Conservation (phyloP, 2,888 invertebrate species). For the Tenthredo distinguenda region DNA sequence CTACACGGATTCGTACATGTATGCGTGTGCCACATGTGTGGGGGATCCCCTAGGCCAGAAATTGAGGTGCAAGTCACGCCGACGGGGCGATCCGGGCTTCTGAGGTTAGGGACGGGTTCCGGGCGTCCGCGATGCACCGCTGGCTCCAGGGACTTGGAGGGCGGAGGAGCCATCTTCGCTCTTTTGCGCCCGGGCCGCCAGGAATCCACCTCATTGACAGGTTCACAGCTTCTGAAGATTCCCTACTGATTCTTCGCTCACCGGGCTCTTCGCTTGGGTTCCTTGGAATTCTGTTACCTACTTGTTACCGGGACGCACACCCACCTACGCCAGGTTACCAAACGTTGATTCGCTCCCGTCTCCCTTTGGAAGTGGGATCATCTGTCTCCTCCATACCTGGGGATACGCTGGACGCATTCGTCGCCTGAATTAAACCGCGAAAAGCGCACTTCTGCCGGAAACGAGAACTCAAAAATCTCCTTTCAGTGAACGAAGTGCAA, state of each 20-base stretch:
- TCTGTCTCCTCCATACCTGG: neutral
- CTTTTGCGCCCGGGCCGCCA: conserved; percentile 63
- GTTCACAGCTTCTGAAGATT: conserved; percentile 70
- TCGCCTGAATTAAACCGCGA: neutral
- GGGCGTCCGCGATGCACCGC: conserved; percentile 29
- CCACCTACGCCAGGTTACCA: conserved; percentile 18
- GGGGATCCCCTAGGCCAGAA: conserved; percentile 29
- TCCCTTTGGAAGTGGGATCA: neutral
- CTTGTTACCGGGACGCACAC: conserved; percentile 12
- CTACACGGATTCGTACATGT: neutral
- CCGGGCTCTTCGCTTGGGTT: conserved; percentile 11
- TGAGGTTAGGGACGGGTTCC: conserved; percentile 58
- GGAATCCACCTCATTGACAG: conserved; percentile 72
- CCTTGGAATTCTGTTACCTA: conserved; percentile 26
- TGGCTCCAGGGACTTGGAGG: conserved; percentile 53
- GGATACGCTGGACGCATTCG: neutral
- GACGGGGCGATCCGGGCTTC: conserved; percentile 63
- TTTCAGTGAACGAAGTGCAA: neutral
- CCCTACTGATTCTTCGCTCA: conserved; percentile 57
- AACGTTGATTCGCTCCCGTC: neutral
- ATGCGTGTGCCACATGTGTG: neutral
- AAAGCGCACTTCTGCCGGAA: neutral
- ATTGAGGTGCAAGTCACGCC: conserved; percentile 72
- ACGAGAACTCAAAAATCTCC: neutral
- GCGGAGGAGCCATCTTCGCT: conserved; percentile 61